phyloP scores from a whole-genome alignment of 2,888 invertebrate species.

The Gisinianus flammeolus region DNA sequence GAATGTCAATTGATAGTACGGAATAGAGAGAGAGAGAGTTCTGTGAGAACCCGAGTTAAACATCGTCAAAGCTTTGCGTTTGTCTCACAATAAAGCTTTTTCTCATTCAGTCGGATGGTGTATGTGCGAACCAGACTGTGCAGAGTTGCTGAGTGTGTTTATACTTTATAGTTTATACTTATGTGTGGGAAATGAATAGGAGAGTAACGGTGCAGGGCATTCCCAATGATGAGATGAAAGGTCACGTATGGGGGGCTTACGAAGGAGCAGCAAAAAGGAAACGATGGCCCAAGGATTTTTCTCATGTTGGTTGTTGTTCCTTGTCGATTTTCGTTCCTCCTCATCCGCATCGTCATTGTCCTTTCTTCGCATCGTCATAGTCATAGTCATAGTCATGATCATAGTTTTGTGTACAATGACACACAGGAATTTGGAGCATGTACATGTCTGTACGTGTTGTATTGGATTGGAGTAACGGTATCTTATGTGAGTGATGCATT shows the following conservation, averaged over 20 bases:
- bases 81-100: no score
- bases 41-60: no score
- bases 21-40: no score
- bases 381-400: neutral
- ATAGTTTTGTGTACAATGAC: neutral
- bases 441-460: no score
- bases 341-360: neutral
- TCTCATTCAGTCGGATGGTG: no score
- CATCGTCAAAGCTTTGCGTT: no score
- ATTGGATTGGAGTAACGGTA: no score
- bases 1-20: no score
- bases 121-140: no score
- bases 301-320: neutral
- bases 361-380: neutral
- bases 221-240: conserved; percentile 33
- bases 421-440: no score
- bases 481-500: no score
- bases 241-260: conserved; percentile 31
- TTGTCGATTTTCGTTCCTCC: neutral
- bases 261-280: neutral
- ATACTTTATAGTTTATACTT: neutral
- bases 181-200: neutral
- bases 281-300: conserved; percentile 10
- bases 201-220: neutral
- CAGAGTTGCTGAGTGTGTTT: neutral